These are phyloP conservation scores for Melierax canorus DNA, from an alignment of 2,113 vertebrate species.

Conservation along the genomic window DNA sequence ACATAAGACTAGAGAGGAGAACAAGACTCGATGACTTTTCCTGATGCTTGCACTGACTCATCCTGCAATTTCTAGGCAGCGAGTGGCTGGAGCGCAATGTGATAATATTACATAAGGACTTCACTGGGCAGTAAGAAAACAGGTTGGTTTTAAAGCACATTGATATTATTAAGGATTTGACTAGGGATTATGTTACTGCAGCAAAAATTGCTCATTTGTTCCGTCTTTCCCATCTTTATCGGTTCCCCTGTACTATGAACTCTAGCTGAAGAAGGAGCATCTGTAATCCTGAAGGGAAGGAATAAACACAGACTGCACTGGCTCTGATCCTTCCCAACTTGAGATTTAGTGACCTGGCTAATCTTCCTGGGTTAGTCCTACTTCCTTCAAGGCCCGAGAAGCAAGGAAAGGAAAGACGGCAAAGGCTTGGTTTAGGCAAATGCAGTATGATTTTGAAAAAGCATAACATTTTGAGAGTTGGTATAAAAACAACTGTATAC, in stretches of 20 bases:
- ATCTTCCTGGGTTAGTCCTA: background rate
- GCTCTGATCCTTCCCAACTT: background rate
- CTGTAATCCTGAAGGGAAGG: background rate
- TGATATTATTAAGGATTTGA: conserved; percentile 7
- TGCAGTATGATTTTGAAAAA: background rate
- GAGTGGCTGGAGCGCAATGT: fast-evolving
- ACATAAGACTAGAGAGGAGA: background rate
- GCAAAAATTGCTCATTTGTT: background rate
- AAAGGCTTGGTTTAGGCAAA: background rate
- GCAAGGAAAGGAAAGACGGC: background rate
- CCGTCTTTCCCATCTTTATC: background rate
- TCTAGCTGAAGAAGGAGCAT: background rate
- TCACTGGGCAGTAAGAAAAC: background rate
- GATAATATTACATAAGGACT: background rate
- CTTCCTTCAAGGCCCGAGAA: background rate
- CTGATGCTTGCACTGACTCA: background rate
- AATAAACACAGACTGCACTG: background rate
- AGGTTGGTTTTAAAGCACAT: background rate
- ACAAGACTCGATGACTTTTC: background rate
- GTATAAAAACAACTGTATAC: background rate
- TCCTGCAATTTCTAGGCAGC: background rate
- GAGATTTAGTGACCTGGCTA: background rate
- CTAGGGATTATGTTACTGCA: background rate
- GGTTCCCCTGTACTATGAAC: background rate
- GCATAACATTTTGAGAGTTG: background rate